Base-by-base conservation (phyloP, 1,140 invertebrate species). In the Euschistus heros region DNA sequence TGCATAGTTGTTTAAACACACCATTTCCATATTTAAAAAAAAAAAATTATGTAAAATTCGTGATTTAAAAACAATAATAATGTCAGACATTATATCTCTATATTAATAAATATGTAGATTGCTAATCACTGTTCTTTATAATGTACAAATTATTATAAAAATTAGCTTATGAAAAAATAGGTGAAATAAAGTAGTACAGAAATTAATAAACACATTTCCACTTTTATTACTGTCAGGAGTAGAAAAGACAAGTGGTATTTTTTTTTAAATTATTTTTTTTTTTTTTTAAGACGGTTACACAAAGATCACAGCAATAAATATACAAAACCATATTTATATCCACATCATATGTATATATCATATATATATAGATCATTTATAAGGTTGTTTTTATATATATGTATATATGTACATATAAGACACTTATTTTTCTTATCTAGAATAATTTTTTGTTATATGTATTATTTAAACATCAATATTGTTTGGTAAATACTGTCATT, bases 261-360 rank as follows among this genome's bases (percentile, higher is more conserved):
- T 20, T 55, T 30, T 30, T 55, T 20, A n/a, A n/a, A n/a, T n/a
- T n/a, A n/a, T n/a, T n/a, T 18, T 30, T 30, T 47, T 20, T 55
- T 30, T 30, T 55, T 20, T 46, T 64, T 46, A 64, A 64, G 63
- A 64, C 63, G 27, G 42, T 64, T 64, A 64, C 63, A 64, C 63
- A 64, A 64, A 64, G 63, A 64, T 64, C 63, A 64, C 63, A 64
- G 63, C 63, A 64, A 64, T 64, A 64, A 61, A 61, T 61, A 64
- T 64, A 64, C 63, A 64, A 64, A 64, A 64, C 46, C 47, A 64
- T 64, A 55, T 64, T n/a, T 64, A 64, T 64, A 62, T 52, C 50
- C 26, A 17, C 52, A 26, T 30, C 63, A 64, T 20, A 27, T 64
- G 17, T 27, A 27, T 26, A 26, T 64, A 55, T 54, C 22, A 30